These are phyloP conservation scores for Alexandromys fortis DNA, from an alignment of 2,113 vertebrate genomes.

Conservation along the genomic window DNA sequence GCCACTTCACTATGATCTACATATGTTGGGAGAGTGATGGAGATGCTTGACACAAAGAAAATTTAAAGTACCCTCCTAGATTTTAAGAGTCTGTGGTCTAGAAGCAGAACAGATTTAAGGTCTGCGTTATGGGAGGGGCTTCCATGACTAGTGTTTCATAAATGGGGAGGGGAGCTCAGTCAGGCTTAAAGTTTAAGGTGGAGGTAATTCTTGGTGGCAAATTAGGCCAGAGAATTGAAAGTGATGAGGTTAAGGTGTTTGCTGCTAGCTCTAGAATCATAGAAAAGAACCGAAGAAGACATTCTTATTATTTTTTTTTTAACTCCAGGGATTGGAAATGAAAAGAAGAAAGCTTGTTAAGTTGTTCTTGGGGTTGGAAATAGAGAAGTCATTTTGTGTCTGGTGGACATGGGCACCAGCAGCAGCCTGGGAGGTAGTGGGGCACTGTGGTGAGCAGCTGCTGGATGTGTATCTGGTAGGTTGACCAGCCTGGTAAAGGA, in stretches of 20 bases:
- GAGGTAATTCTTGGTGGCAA: neutral
- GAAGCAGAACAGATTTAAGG: neutral
- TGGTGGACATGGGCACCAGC: neutral
- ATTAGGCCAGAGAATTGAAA: neutral
- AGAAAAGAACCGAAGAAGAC: neutral
- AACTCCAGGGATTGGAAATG: neutral
- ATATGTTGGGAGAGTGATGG: neutral
- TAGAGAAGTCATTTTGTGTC: neutral
- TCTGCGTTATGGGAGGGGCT: neutral
- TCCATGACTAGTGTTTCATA: neutral
- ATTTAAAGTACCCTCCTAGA: neutral
- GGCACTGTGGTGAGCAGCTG: neutral
- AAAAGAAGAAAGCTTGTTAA: neutral
- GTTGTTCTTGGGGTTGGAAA: neutral
- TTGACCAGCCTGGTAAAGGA: neutral
- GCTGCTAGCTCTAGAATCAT: neutral
- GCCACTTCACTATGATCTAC: neutral
- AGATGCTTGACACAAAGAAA: neutral
- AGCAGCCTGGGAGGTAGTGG: neutral
- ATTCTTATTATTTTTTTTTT: neutral
- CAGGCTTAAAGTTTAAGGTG: neutral
- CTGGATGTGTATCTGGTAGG: neutral
- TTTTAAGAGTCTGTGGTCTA: neutral
- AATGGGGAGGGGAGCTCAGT: neutral
- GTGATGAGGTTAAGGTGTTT: neutral